Base-by-base conservation (phyloP, 2,888 invertebrate genomes). In the Parnassius apollo region DNA sequence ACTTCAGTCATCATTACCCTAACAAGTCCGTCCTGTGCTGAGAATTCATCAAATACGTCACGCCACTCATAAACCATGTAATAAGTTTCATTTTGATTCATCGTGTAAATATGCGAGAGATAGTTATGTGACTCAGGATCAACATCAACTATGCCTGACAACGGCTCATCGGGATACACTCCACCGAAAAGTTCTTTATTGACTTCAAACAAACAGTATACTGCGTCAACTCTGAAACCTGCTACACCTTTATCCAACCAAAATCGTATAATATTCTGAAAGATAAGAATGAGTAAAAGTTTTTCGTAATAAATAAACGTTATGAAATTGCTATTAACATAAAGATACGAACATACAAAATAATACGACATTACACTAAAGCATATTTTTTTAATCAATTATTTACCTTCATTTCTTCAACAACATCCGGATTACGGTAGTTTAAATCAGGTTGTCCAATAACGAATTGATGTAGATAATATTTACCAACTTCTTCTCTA, bases 181-280 rank as follows among this genome's bases (percentile, higher is more conserved):
- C 92, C 91, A n/a, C 83, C 88, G 53, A 72, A 86, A 2, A 86
- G 76, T 53, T 83, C 78, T 69, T 91, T 92, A 52, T 91, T 85
- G 0, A 87, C 91, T 82, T 96, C 95, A 65, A 91, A 94, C 49
- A 95, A 74, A 76, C 93, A 93, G 75, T 93, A 93, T 0, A 96
- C 93, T 0, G 96, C 96, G 72, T 97, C 96, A 8, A 98, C 93
- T 73, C 98, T 94, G 76, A 98, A 97, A 8, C 98, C 98, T 75
- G 96, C 96, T 0, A 98, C 94, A 2, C 97, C 98, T 77, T 94
- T 94, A 10, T 94, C 93, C 58, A 98, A 76, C 98, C 98, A 98
- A 75, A 94, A 97, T 42, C 90, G 88, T 50, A 98, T 82, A 2
- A 95, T 93, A 2, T 94, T 92, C 95, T 89, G 67, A 62, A 81